Conservation (phyloP, 1,140 invertebrate species). For the Samia ricini region DNA sequence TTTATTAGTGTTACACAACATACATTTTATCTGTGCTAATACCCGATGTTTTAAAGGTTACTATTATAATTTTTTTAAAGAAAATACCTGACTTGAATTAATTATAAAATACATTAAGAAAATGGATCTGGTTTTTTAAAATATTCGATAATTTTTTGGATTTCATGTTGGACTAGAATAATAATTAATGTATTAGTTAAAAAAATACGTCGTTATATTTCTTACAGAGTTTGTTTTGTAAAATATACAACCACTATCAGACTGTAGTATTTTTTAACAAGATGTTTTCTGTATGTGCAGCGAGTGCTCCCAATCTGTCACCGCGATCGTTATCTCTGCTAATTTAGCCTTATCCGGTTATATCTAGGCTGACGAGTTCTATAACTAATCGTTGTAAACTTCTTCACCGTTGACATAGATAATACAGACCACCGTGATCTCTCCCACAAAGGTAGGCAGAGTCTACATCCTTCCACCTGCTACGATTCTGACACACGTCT, state of each 20-base stretch:
- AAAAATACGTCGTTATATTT: no score
- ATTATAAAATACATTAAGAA: background rate
- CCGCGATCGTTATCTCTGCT: conserved; percentile 34
- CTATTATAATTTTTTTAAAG: background rate
- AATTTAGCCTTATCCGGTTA: conserved; percentile 45
- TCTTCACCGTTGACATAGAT: background rate
- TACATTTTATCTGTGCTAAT: no score
- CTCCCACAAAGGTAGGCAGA: no score
- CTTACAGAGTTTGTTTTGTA: background rate
- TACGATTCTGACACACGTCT: no score
- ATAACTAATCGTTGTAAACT: conserved; percentile 4
- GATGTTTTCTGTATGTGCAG: background rate
- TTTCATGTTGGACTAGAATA: no score
- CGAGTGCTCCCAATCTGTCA: conserved; percentile 37
- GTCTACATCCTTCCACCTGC: no score
- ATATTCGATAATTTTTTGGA: background rate
- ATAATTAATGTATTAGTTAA: no score
- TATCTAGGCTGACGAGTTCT: conserved; percentile 50
- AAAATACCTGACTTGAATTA: background rate
- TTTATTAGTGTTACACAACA: no score
- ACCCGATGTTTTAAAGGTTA: no score
- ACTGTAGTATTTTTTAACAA: background rate
- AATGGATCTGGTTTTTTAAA: background rate
- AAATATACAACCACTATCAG: background rate
- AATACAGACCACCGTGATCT: no score